Base-by-base conservation (phyloP, 2,113 vertebrate genomes). In the Rallus limicola region DNA sequence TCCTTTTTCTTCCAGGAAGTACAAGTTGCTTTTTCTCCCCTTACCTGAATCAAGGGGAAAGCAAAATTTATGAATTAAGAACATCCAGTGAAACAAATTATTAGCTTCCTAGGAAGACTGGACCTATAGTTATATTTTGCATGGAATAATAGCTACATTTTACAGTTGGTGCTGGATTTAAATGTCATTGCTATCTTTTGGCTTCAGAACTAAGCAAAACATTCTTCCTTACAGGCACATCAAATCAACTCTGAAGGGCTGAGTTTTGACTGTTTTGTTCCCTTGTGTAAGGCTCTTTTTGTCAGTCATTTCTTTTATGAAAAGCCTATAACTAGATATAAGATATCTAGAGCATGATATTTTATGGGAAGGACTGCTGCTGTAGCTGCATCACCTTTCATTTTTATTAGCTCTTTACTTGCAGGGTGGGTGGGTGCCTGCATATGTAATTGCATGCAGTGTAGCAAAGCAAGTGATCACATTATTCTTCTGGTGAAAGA, bases 401-500 rank as follows among this genome's bases (percentile, higher is more conserved):
- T 36, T 94, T 75, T 63, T 36, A 82, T 38, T 44, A 74, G 5
- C 7, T 3, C 13, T 74, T 78, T 25, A 5, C 3, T 68, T 92
- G 15, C 4, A 63, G 10, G 4, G 3, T 42, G 8, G 0, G 4
- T 38, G 5, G 63, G 14, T 38, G 16, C 9, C 13, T 71, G 42
- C 2, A 4, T 38, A 26, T 19, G 7, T 77, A 28, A 36, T 36
- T 71, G 36, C n/a, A 55, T 7, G 6, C 16, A 25, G 5, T 29
- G 19, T 48, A 74, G 42, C 11, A 33, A 42, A 34, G 7, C 10
- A 84, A 19, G 10, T 23, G 29, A 63, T 25, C 26, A 3, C 11
- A 53, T 58, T 7, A 13, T 5, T 53, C 11, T 75, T 33, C 6
- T 0, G 48, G 33, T 40, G 38, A 90, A 24, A 82, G 6, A 79